Evolutionary conservation across 2,888 invertebrate species (phyloP), one percentile per base, ranked within the genome.

Genomic region (Tipula helvola): DNA sequence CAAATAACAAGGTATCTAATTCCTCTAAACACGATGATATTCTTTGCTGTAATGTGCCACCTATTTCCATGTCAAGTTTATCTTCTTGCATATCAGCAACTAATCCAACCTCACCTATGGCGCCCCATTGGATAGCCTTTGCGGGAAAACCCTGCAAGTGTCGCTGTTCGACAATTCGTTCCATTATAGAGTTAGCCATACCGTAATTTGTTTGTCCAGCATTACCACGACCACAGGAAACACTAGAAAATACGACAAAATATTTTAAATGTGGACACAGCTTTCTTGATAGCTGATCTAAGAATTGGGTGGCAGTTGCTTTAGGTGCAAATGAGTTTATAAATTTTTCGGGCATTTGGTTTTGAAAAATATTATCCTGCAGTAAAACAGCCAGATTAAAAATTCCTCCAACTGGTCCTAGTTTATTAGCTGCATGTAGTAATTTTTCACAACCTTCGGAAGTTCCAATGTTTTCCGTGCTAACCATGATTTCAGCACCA

Each of bases 191-290:
- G 92, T 98, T 98, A 83, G 97, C 95, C 93, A 96, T 95, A 39
- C 97, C 98, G 90, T 98, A 98, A 92, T 97, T 97, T 18, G 96
- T 95, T 92, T 98, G 98, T 0, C 97, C 97, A 4, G 96, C 95
- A 91, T 98, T 98, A 89, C 98, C 98, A 36, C 97, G 94, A 16
- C 98, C 98, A 90, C 97, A 97, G 0, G 96, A 95, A 5, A 98
- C 96, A 28, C 97, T 97, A 0, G 98, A 98, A 92, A 98, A 98
- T 28, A 96, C 94, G 0, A 98, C 97, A 90, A 98, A 98, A 92
- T 96, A 93, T 89, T 94, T 93, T 83, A 94, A 89, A 0, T 92
- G 84, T 0, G 93, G 93, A 87, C 95, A 95, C 87, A 93, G 88
- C 83, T 91, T 90, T 85, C 96, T 92, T 0, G 94, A 93, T 2